phyloP scores from a whole-genome alignment of 2,113 vertebrate genomes.

The Oncorhynchus mykiss region DNA sequence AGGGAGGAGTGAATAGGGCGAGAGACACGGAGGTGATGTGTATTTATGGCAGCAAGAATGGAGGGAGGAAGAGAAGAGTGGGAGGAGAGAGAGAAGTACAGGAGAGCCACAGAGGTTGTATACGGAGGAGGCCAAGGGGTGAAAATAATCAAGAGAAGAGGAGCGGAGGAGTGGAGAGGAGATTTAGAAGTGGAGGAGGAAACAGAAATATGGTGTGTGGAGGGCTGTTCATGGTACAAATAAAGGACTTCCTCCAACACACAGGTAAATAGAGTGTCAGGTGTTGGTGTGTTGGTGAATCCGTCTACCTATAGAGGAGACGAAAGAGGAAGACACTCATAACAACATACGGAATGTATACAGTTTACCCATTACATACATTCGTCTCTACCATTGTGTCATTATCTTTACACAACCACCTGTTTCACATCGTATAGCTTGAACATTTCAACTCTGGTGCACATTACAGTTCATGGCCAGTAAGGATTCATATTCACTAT shows the following conservation, averaged over 20 bases:
- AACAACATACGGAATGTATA: neutral
- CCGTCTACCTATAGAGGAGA: conserved; percentile 53
- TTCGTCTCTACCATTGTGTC: too few species aligned
- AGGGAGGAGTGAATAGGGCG: neutral
- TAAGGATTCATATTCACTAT: too few species aligned
- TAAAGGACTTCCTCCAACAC: neutral
- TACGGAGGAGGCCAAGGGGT: conserved; percentile 53
- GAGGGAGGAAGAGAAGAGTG: conserved; percentile 57
- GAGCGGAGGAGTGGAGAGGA: conserved; percentile 30
- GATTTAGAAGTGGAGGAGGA: neutral
- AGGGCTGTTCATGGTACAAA: neutral
- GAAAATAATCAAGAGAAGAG: conserved; percentile 55
- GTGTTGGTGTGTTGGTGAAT: neutral
- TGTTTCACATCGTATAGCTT: too few species aligned
- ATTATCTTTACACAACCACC: too few species aligned
- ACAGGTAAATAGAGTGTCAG: too few species aligned
- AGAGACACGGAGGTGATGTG: conserved; percentile 22
- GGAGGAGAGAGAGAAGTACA: conserved; percentile 28
- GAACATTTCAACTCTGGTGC: too few species aligned
- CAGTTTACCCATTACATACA: too few species aligned
- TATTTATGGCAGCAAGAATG: conserved; percentile 51
- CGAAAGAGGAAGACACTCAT: neutral
- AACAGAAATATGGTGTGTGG: neutral
- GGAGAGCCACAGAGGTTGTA: conserved; percentile 7
- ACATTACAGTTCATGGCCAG: too few species aligned